Base-by-base conservation (phyloP, 2,888 invertebrate species). In the Abscondita cerata region DNA sequence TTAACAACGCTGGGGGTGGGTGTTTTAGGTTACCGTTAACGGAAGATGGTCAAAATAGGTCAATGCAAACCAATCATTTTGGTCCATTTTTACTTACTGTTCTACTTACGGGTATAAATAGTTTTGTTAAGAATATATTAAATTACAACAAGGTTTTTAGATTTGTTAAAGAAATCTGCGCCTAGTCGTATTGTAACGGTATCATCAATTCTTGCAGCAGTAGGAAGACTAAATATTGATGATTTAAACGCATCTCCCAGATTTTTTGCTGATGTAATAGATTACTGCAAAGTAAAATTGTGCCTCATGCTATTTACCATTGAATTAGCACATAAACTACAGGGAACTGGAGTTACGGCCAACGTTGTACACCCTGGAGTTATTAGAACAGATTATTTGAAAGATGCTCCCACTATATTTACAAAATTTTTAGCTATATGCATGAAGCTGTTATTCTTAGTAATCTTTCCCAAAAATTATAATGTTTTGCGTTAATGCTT, bases 321-420 rank as follows among this genome's bases (percentile, higher is more conserved):
- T 57, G 78, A 78, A 53, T 74, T 80, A 61, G 78, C 78, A 1
- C 72, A 74, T 57, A 69, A 70, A 54, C 64, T 80, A 6, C 69
- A 71, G 57, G 72, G 69, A 9, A 71, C 65, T 55, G 76, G 75
- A 12, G 75, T 80, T 0, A 77, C 76, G 9, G 73, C 74, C 6
- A 79, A 80, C 59, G 75, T 77, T 16, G 57, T 80, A 9, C 76
- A 80, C 70, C 80, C 80, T 15, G 80, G 80, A 18, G 62, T 73
- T 31, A 73, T 80, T 13, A 68, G 72, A 46, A 75, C 76, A 0
- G 68, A n/a, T n/a, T n/a, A n/a, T n/a, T n/a, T n/a, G n/a, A n/a
- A n/a, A n/a, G n/a, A n/a, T n/a, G n/a, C n/a, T n/a, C n/a, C n/a
- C n/a, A n/a, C n/a, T n/a, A n/a, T n/a, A n/a, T n/a, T 19, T 16